Evolutionary conservation across 2,888 invertebrate species (phyloP).

Genomic region (Caenorhabditis zanzibari): DNA sequence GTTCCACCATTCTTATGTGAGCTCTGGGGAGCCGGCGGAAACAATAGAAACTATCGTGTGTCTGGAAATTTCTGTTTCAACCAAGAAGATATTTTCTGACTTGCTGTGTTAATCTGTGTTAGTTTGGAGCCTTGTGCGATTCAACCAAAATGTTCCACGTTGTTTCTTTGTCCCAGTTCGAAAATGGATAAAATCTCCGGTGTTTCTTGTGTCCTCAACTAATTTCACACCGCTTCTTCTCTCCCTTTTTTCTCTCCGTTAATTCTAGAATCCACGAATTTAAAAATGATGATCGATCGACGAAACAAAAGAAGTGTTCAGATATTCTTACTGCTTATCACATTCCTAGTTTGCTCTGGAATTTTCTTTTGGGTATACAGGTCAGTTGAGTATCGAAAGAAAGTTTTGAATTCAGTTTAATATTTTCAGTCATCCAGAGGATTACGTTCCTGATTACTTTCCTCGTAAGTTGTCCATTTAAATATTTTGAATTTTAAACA

Average conservation of each 20-base stretch:
- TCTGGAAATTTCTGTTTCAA: background rate
- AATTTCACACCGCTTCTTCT: background rate
- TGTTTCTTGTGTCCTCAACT: constrained; percentile 14
- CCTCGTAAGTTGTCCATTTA: constrained; percentile 17
- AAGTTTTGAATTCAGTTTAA: background rate
- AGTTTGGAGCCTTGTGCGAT: background rate
- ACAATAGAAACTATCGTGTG: too few species aligned
- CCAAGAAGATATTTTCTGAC: too few species aligned
- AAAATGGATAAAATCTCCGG: constrained; percentile 47
- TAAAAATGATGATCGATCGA: constrained; percentile 51
- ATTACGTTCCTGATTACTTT: constrained; percentile 34
- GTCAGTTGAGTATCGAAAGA: background rate
- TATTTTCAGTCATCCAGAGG: constrained; percentile 26
- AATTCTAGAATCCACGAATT: constrained; percentile 1
- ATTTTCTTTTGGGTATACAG: constrained; percentile 48
- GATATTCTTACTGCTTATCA: constrained; percentile 33
- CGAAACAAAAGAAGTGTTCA: constrained; percentile 48
- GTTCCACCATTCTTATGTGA: too few species aligned
- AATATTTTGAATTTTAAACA: background rate
- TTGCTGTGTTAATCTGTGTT: background rate
- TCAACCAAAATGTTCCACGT: constrained; percentile 15
- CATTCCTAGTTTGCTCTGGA: constrained; percentile 33
- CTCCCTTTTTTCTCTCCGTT: background rate
- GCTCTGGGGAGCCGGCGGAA: too few species aligned
- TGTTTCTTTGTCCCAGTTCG: constrained; percentile 42